Percentiles rank a stretch among this genome's conserved stretches.
phyloP scores from a whole-genome alignment of 2,113 vertebrate species.

The Sylvia atricapilla region DNA sequence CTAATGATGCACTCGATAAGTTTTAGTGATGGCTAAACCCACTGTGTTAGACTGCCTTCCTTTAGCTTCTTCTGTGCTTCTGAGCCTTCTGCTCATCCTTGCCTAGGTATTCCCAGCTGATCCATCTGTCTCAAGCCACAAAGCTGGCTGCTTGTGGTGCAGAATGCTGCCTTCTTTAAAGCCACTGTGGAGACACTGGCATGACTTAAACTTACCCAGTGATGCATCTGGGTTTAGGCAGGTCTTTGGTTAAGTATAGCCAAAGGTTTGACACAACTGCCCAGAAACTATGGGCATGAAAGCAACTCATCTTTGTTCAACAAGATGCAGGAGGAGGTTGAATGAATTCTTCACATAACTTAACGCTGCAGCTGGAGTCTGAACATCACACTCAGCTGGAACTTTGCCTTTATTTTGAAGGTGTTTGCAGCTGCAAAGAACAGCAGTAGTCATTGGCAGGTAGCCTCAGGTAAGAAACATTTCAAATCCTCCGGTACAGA shows the following conservation, averaged over 20 bases:
- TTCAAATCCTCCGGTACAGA: slow-evolving; percentile 14
- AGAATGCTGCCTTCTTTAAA: background rate
- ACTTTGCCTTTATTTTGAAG: slow-evolving; percentile 14
- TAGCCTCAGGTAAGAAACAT: slow-evolving; percentile 46
- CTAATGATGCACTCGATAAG: background rate
- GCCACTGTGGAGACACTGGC: background rate
- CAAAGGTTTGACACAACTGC: background rate
- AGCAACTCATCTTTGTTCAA: background rate
- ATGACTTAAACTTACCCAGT: background rate
- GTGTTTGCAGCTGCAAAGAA: slow-evolving; percentile 16
- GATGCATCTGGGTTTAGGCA: background rate
- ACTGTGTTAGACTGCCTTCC: background rate
- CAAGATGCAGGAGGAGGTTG: background rate
- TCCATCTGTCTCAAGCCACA: background rate
- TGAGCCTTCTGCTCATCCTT: background rate
- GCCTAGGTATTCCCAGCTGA: background rate
- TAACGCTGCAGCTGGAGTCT: background rate
- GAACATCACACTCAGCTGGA: slow-evolving; percentile 7
- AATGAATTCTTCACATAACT: background rate
- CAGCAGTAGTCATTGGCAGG: background rate
- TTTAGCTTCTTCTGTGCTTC: background rate
- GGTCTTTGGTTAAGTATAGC: background rate
- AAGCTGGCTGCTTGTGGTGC: background rate
- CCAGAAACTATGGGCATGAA: background rate
- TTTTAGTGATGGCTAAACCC: background rate